phyloP scores from a whole-genome alignment of 2,888 invertebrate genomes.

The Rotaria sp. region DNA sequence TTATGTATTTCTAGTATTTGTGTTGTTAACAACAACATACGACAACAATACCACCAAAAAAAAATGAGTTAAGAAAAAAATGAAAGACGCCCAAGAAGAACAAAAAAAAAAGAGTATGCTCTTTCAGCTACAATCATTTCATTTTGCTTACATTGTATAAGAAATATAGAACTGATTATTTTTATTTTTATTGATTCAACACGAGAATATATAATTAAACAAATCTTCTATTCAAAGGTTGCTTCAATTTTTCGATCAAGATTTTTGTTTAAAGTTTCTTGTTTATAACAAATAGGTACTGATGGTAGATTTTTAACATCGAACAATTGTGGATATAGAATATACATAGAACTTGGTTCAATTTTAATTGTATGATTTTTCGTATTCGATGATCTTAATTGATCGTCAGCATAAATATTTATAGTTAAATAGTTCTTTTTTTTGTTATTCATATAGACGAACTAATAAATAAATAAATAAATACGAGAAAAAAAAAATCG shows the following conservation, averaged over 20 bases:
- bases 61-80: neutral
- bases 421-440: neutral
- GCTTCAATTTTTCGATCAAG: neutral
- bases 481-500: neutral
- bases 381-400: neutral
- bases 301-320: neutral
- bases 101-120: neutral
- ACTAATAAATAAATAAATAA: neutral
- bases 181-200: neutral
- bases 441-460: neutral
- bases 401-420: neutral
- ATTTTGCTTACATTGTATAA: neutral
- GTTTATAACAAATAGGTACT: neutral
- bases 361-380: neutral
- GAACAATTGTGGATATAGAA: neutral
- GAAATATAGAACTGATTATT: no score
- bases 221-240: neutral
- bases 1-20: neutral
- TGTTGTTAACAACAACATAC: neutral
- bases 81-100: neutral
- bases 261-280: neutral
- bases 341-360: neutral
- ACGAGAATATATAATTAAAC: neutral
- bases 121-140: neutral
- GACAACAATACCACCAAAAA: neutral